These are phyloP conservation scores for Vicugna pacos DNA, from an alignment of 2,113 vertebrate species.

Conservation along the genomic window DNA sequence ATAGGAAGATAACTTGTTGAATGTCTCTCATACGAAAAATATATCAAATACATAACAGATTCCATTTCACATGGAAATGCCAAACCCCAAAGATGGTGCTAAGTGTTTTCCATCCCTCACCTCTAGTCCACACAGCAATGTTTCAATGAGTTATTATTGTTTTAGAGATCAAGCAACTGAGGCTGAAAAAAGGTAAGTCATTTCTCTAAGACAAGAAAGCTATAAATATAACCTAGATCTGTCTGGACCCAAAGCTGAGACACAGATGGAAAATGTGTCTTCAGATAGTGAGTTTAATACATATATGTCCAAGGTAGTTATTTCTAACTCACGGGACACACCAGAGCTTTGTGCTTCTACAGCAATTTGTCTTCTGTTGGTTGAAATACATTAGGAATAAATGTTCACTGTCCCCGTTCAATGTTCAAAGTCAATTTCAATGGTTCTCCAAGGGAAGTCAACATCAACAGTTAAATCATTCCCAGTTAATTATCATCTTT, in stretches of 20 bases:
- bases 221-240: background rate
- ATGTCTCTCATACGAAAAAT: background rate
- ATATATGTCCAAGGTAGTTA: background rate
- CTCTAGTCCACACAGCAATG: background rate
- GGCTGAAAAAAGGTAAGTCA: background rate
- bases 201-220: background rate
- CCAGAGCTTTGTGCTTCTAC: background rate
- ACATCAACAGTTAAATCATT: constrained; percentile 77
- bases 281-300: background rate
- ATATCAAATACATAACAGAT: background rate
- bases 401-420: background rate
- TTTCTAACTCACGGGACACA: background rate
- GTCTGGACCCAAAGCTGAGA: background rate
- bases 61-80: background rate
- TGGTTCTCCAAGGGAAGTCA: constrained; percentile 67
- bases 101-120: background rate
- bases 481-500: constrained; percentile 80
- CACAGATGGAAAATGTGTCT: background rate
- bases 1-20: background rate
- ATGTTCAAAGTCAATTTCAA: constrained; percentile 63
- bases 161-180: background rate
- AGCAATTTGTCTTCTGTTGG: constrained; percentile 38
- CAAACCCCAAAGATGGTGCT: background rate
- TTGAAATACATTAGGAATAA: constrained; percentile 44
- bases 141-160: background rate